phyloP scores from a whole-genome alignment of 2,113 vertebrate species.

The Oreocharis arfaki region DNA sequence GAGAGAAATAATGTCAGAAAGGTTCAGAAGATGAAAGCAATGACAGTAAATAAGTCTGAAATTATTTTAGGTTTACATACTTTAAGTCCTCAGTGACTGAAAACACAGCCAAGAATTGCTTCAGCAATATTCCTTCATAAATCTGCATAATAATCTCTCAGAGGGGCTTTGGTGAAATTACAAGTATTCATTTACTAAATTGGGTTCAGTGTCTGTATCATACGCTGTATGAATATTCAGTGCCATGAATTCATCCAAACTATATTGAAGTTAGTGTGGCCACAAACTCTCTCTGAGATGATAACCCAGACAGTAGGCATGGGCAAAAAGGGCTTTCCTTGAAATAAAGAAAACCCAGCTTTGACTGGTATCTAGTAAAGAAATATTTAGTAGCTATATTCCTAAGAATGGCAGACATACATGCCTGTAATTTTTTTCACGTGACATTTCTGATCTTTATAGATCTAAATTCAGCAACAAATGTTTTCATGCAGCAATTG shows the following conservation, averaged over 20 bases:
- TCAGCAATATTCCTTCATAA: conserved; percentile 78
- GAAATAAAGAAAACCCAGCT: not conserved
- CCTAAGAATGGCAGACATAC: not conserved
- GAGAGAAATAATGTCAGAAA: conserved; percentile 62
- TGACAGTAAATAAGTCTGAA: conserved; percentile 61
- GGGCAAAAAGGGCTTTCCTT: not conserved
- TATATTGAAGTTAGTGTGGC: conserved; percentile 63
- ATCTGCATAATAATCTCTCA: conserved; percentile 81
- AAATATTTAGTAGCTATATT: not conserved
- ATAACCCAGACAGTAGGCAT: conserved; percentile 39
- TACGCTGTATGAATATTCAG: conserved; percentile 77
- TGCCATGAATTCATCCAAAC: conserved; percentile 57
- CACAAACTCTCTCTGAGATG: not conserved
- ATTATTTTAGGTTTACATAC: conserved; percentile 72
- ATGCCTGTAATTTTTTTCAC: not conserved
- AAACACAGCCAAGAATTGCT: conserved; percentile 76
- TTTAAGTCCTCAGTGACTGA: conserved; percentile 68
- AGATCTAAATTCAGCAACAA: not conserved
- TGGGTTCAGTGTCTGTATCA: conserved; percentile 79
- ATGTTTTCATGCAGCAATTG: not conserved
- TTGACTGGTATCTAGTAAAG: not conserved
- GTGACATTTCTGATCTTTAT: not conserved
- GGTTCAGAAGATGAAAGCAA: conserved; percentile 67
- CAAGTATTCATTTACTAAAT: conserved; percentile 84
- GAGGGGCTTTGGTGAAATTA: conserved; percentile 78